Evolutionary conservation across 2,113 vertebrate species (phyloP).

Genomic region (Ictalurus punctatus): DNA sequence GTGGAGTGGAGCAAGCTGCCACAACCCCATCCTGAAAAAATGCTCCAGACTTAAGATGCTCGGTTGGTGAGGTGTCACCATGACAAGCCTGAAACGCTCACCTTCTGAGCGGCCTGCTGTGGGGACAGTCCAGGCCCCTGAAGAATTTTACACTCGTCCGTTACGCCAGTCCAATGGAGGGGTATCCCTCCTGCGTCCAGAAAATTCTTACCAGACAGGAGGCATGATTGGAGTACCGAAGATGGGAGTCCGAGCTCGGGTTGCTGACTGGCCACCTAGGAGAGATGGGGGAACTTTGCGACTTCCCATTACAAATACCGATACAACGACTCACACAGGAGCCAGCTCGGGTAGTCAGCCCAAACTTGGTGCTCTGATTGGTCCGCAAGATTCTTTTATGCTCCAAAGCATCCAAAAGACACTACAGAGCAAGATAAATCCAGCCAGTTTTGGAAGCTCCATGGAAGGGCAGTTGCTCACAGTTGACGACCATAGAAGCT

Average conservation of each 20-base stretch:
- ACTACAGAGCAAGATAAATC: slow-evolving; percentile 88
- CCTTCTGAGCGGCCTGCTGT: slow-evolving; percentile 94
- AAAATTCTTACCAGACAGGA: slow-evolving; percentile 89
- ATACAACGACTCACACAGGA: slow-evolving; percentile 32
- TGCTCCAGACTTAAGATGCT: slow-evolving; percentile 29
- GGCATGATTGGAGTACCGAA: slow-evolving; percentile 92
- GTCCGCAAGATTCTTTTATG: slow-evolving; percentile 92
- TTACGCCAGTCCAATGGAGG: slow-evolving; percentile 93
- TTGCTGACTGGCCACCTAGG: slow-evolving; percentile 96
- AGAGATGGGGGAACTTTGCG: slow-evolving; percentile 80
- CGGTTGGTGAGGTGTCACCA: slow-evolving; percentile 65
- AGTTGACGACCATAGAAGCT: slow-evolving; percentile 88
- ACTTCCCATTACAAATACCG: not conserved
- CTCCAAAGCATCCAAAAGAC: slow-evolving; percentile 96
- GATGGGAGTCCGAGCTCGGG: slow-evolving; percentile 96
- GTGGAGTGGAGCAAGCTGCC: not conserved
- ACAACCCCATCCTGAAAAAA: slow-evolving; percentile 11
- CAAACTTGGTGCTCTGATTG: slow-evolving; percentile 86
- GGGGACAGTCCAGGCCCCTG: slow-evolving; percentile 81
- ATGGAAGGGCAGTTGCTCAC: slow-evolving; percentile 84
- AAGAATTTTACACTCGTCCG: slow-evolving; percentile 94
- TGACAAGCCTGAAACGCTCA: slow-evolving; percentile 98
- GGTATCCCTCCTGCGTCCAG: slow-evolving; percentile 86
- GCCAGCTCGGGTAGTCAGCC: slow-evolving; percentile 69
- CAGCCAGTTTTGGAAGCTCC: not conserved